A percentile compares a stretch with the other conserved stretches of the same genome.
phyloP scores from a whole-genome alignment of 1,140 invertebrate species.

The Lysiphlebus fabarum region DNA sequence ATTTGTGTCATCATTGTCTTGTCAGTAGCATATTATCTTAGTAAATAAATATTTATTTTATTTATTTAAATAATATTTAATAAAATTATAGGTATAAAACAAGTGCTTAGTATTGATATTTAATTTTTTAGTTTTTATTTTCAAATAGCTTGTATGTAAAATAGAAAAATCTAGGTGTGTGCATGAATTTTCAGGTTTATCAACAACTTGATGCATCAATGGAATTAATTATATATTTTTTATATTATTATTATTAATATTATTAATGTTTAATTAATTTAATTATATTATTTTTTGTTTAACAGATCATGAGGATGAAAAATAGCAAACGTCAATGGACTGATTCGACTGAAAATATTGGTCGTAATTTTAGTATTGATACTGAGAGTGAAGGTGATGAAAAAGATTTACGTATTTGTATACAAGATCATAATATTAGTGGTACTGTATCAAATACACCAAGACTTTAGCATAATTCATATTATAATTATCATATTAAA shows the following conservation, averaged over 20 bases:
- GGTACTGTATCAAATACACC: constrained; percentile 15
- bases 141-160: too few species aligned
- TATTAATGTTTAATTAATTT: neutral
- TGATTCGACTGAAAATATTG: constrained; percentile 38
- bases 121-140: too few species aligned
- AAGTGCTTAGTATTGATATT: too few species aligned
- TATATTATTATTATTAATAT: neutral
- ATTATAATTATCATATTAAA: neutral
- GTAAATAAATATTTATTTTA: neutral
- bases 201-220: neutral
- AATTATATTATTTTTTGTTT: neutral
- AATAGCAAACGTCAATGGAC: constrained; percentile 57
- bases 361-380: constrained; percentile 52
- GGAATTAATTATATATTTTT: neutral
- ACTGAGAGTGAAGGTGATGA: constrained; percentile 57
- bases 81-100: too few species aligned
- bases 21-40: constrained; percentile 1
- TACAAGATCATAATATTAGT: constrained; percentile 43
- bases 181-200: too few species aligned
- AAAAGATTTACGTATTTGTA: constrained; percentile 48
- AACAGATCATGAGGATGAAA: constrained; percentile 65
- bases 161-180: too few species aligned
- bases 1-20: neutral
- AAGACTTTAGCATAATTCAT: constrained; percentile 16
- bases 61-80: neutral